Evolutionary conservation across 1,140 invertebrate species (phyloP).

Genomic region (Yoshiicerus persimilis): DNA sequence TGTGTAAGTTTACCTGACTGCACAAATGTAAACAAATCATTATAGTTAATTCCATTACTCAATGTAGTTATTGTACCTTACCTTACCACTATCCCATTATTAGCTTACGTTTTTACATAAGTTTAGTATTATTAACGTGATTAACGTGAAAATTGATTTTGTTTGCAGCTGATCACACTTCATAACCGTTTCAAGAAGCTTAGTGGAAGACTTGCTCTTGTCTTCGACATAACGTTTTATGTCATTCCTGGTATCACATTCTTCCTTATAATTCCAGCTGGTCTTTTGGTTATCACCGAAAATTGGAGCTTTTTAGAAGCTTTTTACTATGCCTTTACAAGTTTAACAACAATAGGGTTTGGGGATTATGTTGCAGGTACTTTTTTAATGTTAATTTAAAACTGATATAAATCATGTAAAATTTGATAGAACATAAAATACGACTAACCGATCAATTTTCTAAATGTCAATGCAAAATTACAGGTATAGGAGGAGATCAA

Average conservation of each 20-base stretch:
- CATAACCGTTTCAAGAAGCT: constrained; percentile 70
- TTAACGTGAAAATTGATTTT: no score
- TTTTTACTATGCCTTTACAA: constrained; percentile 74
- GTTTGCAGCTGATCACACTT: constrained; percentile 65
- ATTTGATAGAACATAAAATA: no score
- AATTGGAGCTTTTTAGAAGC: constrained; percentile 83
- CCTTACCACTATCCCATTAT: no score
- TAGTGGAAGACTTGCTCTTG: constrained; percentile 66
- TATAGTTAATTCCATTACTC: no score
- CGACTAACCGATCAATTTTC: no score
- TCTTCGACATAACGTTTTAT: constrained; percentile 75
- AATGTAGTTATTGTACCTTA: no score
- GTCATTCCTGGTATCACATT: constrained; percentile 81
- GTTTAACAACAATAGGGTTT: constrained; percentile 88
- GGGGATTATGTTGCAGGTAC: constrained; percentile 86
- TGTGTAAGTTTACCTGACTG: no score
- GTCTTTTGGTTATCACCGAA: constrained; percentile 83
- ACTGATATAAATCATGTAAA: background rate
- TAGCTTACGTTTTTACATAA: no score
- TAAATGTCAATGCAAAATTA: background rate
- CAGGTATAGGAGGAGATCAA: constrained; percentile 40
- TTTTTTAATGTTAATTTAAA: constrained; percentile 28
- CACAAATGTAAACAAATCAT: no score
- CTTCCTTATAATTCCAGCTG: constrained; percentile 87
- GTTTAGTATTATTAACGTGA: no score